Conservation (phyloP, 1,140 invertebrate genomes). For the Phortica variegata region DNA sequence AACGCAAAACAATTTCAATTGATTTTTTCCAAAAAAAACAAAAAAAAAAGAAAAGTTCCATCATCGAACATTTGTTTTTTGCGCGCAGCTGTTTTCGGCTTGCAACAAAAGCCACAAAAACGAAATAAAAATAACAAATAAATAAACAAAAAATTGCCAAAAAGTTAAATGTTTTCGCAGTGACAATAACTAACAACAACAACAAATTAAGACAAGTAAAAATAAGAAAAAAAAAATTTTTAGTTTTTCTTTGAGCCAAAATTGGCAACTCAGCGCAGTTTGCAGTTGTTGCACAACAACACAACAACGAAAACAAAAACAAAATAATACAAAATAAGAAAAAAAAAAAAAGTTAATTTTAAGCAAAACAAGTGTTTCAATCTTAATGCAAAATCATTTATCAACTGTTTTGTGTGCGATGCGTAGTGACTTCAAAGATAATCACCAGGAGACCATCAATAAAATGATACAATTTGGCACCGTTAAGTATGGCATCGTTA, state of each 20-base stretch:
- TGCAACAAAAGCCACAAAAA: constrained; percentile 4
- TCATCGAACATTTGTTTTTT: no score
- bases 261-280: no score
- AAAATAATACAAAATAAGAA: constrained; percentile 4
- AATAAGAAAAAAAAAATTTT: no score
- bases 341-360: neutral
- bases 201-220: no score
- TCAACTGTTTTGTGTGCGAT: constrained; percentile 54
- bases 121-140: constrained; percentile 15
- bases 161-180: neutral
- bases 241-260: no score
- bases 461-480: constrained; percentile 65
- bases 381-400: constrained; percentile 54
- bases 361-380: constrained; percentile 16
- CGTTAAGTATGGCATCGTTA: constrained; percentile 63
- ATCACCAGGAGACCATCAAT: constrained; percentile 57
- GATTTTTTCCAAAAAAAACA: no score
- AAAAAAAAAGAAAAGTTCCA: no score
- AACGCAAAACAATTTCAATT: neutral
- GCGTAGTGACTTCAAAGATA: constrained; percentile 57
- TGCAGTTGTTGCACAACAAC: no score
- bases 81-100: no score
- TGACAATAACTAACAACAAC: neutral
- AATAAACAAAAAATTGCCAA: constrained; percentile 11
- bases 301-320: constrained; percentile 12